Evolutionary conservation across 2,888 invertebrate genomes (phyloP).

Genomic region (Tridacna crocea): DNA sequence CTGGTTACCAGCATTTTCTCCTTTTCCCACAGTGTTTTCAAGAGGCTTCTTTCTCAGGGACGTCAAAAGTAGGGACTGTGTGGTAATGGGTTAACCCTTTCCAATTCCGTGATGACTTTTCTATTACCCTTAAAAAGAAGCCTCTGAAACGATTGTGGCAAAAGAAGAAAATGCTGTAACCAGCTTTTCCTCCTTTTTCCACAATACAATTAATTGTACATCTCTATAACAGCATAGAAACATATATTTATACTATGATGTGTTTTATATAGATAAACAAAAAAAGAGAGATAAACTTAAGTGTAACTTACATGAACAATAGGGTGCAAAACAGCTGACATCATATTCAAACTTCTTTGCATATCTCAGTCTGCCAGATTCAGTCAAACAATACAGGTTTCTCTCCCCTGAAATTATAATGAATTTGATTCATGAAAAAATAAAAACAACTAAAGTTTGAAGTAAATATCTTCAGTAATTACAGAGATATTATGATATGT

Average conservation of each 20-base stretch:
- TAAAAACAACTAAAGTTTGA: not conserved
- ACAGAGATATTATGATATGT: not conserved
- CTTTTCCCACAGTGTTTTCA: not conserved
- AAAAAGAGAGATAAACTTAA: not conserved
- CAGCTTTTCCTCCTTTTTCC: no score
- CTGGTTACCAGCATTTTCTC: not conserved
- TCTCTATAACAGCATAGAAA: no score
- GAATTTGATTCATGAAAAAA: not conserved
- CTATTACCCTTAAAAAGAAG: no score
- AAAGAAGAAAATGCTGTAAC: no score
- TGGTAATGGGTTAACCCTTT: no score
- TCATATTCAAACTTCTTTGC: conserved; percentile 94
- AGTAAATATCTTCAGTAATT: not conserved
- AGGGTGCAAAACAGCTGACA: conserved; percentile 85
- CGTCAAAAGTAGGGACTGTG: no score
- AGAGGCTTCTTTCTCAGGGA: no score
- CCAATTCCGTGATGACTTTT: no score
- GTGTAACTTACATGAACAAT: conserved; percentile 73
- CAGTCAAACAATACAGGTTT: conserved; percentile 89
- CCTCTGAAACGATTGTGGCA: no score
- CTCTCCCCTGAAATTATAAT: conserved; percentile 87
- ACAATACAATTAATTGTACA: no score
- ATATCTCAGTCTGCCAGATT: conserved; percentile 91
- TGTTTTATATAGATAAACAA: no score
- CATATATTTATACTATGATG: no score